Percentiles rank a stretch among this genome's conserved stretches.
These are phyloP conservation scores for Sylvietta virens DNA, from an alignment of 2,113 vertebrate genomes.

Conservation along the genomic window DNA sequence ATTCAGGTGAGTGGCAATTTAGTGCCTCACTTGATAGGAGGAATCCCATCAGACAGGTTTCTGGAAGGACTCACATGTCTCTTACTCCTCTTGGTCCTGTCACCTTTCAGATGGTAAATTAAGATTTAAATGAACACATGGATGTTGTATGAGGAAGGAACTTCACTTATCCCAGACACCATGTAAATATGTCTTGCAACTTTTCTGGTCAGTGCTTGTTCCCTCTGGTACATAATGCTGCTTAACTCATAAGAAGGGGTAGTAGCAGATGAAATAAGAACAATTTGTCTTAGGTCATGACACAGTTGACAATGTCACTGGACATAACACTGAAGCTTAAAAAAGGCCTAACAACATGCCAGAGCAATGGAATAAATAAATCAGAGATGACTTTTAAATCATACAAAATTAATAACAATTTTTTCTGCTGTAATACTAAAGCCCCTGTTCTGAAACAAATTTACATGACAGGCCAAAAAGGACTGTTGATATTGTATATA, in stretches of 20 bases:
- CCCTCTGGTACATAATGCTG: background rate
- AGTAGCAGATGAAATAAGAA: background rate
- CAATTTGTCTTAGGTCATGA: background rate
- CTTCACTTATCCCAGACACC: background rate
- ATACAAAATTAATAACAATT: background rate
- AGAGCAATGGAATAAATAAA: conserved; percentile 2
- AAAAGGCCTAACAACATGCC: background rate
- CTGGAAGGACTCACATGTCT: background rate
- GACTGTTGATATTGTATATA: background rate
- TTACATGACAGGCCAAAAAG: background rate
- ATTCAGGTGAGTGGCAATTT: background rate
- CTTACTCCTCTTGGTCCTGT: background rate
- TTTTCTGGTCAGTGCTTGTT: background rate
- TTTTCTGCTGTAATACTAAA: background rate
- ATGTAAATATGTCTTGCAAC: background rate
- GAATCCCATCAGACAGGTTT: background rate
- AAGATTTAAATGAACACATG: background rate
- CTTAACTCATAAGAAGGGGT: background rate
- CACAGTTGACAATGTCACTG: background rate
- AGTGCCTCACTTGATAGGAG: rapidly evolving
- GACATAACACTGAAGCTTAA: background rate
- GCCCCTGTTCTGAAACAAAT: background rate
- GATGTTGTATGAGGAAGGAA: background rate
- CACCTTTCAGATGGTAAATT: background rate
- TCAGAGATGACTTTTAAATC: background rate